Evolutionary conservation across 2,113 vertebrate species (phyloP).

Genomic region (Indicator indicator): DNA sequence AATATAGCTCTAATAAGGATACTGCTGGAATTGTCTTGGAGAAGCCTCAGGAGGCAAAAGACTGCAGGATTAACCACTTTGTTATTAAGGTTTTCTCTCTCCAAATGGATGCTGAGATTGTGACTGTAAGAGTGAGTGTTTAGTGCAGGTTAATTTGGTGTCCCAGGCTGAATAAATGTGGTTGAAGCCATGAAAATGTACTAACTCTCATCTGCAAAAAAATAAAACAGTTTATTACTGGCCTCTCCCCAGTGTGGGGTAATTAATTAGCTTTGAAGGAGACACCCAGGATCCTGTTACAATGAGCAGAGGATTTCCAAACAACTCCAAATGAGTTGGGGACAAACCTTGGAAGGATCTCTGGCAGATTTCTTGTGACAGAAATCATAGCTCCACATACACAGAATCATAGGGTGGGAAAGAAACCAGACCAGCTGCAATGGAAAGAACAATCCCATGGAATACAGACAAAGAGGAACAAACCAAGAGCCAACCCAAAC

Average conservation of each 20-base stretch:
- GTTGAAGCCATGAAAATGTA: background rate
- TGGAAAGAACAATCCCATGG: too few species aligned
- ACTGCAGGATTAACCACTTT: background rate
- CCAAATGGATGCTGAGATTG: background rate
- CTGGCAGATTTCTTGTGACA: background rate
- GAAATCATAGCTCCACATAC: background rate
- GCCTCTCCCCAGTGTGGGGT: background rate
- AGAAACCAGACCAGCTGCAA: too few species aligned
- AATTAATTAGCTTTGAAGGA: slow-evolving; percentile 24
- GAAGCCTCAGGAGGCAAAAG: background rate
- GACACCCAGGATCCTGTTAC: background rate
- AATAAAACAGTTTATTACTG: background rate
- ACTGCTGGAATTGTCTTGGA: slow-evolving; percentile 20
- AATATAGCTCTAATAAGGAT: background rate
- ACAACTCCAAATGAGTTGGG: background rate
- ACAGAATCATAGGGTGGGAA: too few species aligned
- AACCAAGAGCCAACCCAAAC: too few species aligned
- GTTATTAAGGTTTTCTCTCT: background rate
- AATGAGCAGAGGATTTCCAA: background rate
- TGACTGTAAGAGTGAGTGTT: background rate
- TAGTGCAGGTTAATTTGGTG: background rate
- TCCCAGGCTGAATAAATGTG: background rate
- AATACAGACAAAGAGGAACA: too few species aligned
- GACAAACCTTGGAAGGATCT: background rate
- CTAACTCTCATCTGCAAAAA: background rate